Percentiles rank a stretch among this genome's conserved stretches.
These are phyloP conservation scores for Lydus trimaculatus DNA, from an alignment of 2,888 invertebrate genomes.

Conservation along the genomic window DNA sequence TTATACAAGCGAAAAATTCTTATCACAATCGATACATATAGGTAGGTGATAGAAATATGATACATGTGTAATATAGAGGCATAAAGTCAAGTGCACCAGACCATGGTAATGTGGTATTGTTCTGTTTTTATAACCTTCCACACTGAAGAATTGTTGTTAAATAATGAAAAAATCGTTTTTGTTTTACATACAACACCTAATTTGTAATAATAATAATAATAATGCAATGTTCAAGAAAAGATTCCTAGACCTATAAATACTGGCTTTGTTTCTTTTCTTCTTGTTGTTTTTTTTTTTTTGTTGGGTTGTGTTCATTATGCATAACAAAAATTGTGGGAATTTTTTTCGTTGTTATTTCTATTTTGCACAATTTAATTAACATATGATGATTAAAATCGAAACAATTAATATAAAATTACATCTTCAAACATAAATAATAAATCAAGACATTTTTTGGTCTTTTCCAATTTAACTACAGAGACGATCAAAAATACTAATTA, in stretches of 20 bases:
- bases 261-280: too few relatives aligned
- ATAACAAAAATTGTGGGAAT: constrained; percentile 13
- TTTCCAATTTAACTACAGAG: too few relatives aligned
- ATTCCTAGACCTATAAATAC: constrained; percentile 17
- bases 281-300: not conserved
- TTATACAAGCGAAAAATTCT: constrained; percentile 16
- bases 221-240: not conserved
- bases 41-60: constrained; percentile 9
- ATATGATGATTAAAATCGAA: too few relatives aligned
- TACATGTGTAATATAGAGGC: constrained; percentile 11
- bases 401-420: too few relatives aligned
- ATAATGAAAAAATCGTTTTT: constrained; percentile 33
- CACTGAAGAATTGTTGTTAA: constrained; percentile 29
- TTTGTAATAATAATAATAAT: constrained; percentile 35
- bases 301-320: constrained; percentile 15
- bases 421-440: too few relatives aligned
- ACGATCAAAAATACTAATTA: too few relatives aligned
- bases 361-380: too few relatives aligned
- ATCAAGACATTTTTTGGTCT: too few relatives aligned
- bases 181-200: constrained; percentile 42
- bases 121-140: constrained; percentile 44
- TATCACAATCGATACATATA: not conserved
- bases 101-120: constrained; percentile 48
- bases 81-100: constrained; percentile 40
- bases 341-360: too few relatives aligned